Evolutionary conservation across 2,113 vertebrate species (phyloP).

Genomic region (Hyla sarda): DNA sequence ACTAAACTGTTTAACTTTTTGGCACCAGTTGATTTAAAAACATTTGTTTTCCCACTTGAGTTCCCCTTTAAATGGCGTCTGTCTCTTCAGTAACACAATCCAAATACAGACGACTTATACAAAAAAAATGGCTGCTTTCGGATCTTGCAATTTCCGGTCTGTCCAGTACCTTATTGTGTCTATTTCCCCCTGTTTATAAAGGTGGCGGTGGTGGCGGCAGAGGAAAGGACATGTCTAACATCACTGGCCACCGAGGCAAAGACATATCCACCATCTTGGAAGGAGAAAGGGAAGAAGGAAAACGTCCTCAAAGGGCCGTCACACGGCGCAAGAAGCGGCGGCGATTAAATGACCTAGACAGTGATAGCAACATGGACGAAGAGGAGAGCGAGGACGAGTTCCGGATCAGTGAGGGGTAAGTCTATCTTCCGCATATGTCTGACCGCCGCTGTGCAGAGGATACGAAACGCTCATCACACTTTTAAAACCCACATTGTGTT

Average conservation of each 20-base stretch:
- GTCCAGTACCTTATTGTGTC: neutral
- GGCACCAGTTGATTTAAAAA: too few relatives aligned
- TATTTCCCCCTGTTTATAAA: neutral
- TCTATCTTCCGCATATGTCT: neutral
- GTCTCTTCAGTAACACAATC: too few relatives aligned
- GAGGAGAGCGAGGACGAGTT: conserved; percentile 97
- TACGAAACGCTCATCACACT: neutral
- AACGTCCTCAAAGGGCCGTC: conserved; percentile 78
- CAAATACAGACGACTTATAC: too few relatives aligned
- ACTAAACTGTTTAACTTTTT: too few relatives aligned
- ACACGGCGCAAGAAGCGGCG: conserved; percentile 85
- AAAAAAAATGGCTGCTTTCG: too few relatives aligned
- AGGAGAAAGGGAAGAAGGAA: conserved; percentile 85
- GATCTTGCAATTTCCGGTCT: neutral
- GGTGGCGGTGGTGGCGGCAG: conserved; percentile 69
- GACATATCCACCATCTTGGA: conserved; percentile 94
- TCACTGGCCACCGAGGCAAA: conserved; percentile 91
- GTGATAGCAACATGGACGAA: conserved; percentile 92
- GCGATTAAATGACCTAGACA: conserved; percentile 93
- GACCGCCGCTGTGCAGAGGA: neutral
- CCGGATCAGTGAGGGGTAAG: conserved; percentile 92
- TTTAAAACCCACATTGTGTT: neutral
- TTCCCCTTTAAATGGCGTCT: too few relatives aligned
- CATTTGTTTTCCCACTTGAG: too few relatives aligned
- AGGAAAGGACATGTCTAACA: conserved; percentile 82